These are phyloP conservation scores for Cheilosia pagana DNA, from an alignment of 2,888 invertebrate genomes.

Conservation along the genomic window DNA sequence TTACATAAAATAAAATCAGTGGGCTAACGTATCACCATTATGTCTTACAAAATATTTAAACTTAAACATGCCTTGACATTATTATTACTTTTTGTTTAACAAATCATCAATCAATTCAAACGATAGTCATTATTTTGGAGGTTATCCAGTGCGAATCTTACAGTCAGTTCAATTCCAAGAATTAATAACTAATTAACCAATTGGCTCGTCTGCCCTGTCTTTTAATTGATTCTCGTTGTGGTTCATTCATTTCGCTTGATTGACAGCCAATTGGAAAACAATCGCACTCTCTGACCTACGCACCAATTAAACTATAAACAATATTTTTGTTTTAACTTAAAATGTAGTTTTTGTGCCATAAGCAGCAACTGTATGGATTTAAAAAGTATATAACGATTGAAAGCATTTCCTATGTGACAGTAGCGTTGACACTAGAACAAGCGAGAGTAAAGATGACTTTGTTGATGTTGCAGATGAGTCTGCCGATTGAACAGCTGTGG, in stretches of 20 bases:
- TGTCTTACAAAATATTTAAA: background rate
- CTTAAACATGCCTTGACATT: conserved; percentile 1
- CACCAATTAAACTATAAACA: conserved; percentile 49
- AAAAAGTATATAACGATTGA: conserved; percentile 43
- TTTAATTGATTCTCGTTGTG: conserved; percentile 40
- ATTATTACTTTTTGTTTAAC: background rate
- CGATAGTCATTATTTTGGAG: background rate
- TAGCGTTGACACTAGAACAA: conserved; percentile 21
- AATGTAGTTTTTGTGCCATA: conserved; percentile 24
- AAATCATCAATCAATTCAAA: conserved; percentile 9
- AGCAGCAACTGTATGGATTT: conserved; percentile 24
- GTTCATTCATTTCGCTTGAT: conserved; percentile 38
- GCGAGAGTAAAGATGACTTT: background rate
- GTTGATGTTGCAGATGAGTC: conserved; percentile 15
- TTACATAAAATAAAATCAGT: conserved; percentile 35
- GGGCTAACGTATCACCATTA: conserved; percentile 44
- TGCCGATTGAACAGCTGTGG: conserved; percentile 32
- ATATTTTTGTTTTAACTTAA: conserved; percentile 35
- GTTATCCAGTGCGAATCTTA: conserved; percentile 21
- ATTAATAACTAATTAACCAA: conserved; percentile 57
- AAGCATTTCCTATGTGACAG: conserved; percentile 33
- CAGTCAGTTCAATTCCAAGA: conserved; percentile 30
- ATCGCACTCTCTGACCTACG: conserved; percentile 41
- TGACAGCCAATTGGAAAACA: conserved; percentile 53
- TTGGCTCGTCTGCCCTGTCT: conserved; percentile 32